A percentile compares a stretch with the other conserved stretches of the same genome.
Evolutionary conservation across 2,888 invertebrate genomes (phyloP).

Genomic region (Oegoconia quadripuncta): DNA sequence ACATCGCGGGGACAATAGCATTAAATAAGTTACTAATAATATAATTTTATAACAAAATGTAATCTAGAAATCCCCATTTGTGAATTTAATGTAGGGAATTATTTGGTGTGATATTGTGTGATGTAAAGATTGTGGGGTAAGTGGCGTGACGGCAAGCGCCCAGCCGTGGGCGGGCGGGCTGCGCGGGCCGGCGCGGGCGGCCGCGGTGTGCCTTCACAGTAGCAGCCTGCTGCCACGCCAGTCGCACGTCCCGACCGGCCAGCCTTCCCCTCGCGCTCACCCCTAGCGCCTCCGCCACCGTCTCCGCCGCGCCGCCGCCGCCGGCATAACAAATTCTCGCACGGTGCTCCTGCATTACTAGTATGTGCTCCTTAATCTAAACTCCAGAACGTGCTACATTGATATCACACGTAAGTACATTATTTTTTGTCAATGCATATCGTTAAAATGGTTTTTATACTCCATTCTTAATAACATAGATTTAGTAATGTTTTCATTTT

Average conservation of each 20-base stretch:
- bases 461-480: too few relatives aligned
- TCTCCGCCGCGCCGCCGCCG: slow-evolving; percentile 32
- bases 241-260: slow-evolving; percentile 28
- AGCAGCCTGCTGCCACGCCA: slow-evolving; percentile 29
- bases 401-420: background rate
- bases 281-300: slow-evolving; percentile 21
- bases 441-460: background rate
- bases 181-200: slow-evolving; percentile 48
- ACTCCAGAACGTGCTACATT: background rate
- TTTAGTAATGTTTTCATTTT: background rate
- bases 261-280: slow-evolving; percentile 26
- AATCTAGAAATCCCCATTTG: slow-evolving; percentile 11
- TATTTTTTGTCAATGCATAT: background rate
- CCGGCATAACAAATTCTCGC: slow-evolving; percentile 5
- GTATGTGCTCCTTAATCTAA: slow-evolving; percentile 3
- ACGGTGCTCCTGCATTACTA: slow-evolving; percentile 1
- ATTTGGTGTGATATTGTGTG: slow-evolving; percentile 54
- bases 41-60: too few relatives aligned
- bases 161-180: slow-evolving; percentile 50
- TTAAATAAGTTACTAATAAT: too few relatives aligned
- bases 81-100: slow-evolving; percentile 28
- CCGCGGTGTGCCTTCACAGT: slow-evolving; percentile 38
- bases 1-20: too few relatives aligned
- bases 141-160: slow-evolving; percentile 55
- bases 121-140: slow-evolving; percentile 65